These are phyloP conservation scores for Uropetala carovei DNA, from an alignment of 2,888 invertebrate species.

Conservation along the genomic window DNA sequence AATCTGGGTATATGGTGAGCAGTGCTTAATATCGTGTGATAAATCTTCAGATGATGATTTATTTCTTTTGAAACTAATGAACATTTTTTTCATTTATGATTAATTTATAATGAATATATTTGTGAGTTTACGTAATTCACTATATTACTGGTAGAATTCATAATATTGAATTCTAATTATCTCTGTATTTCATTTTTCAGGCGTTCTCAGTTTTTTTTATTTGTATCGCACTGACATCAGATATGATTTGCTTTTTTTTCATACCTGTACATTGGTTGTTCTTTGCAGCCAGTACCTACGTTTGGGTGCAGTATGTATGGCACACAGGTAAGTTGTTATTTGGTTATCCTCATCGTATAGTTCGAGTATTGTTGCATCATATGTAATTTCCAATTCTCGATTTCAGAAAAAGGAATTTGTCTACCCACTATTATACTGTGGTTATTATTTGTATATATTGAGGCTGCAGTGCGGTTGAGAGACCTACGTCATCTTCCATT, in stretches of 20 bases:
- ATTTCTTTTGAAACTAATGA: background rate
- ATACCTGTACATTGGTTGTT: conserved; percentile 98
- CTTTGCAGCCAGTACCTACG: conserved; percentile 98
- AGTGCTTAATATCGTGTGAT: no score
- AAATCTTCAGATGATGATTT: background rate
- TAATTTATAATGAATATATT: background rate
- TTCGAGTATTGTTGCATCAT: background rate
- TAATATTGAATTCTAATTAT: background rate
- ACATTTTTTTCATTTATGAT: background rate
- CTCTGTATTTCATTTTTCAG: conserved; percentile 77
- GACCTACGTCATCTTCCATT: conserved; percentile 89
- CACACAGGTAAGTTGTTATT: conserved; percentile 86
- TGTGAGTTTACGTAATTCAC: background rate
- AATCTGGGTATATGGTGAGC: no score
- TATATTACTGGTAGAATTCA: background rate
- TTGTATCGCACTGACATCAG: conserved; percentile 97
- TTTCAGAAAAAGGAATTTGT: conserved; percentile 92
- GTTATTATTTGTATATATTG: conserved; percentile 95
- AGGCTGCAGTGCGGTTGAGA: conserved; percentile 91
- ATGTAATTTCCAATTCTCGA: conserved; percentile 69
- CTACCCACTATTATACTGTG: conserved; percentile 95
- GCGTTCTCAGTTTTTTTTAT: conserved; percentile 99
- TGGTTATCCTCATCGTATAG: background rate
- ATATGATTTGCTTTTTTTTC: conserved; percentile 99
- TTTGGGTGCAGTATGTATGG: conserved; percentile 99